A percentile compares a stretch with the other conserved stretches of the same genome.
Conservation (phyloP, 2,797 vertebrate species). For the Luscinia luscinia region DNA sequence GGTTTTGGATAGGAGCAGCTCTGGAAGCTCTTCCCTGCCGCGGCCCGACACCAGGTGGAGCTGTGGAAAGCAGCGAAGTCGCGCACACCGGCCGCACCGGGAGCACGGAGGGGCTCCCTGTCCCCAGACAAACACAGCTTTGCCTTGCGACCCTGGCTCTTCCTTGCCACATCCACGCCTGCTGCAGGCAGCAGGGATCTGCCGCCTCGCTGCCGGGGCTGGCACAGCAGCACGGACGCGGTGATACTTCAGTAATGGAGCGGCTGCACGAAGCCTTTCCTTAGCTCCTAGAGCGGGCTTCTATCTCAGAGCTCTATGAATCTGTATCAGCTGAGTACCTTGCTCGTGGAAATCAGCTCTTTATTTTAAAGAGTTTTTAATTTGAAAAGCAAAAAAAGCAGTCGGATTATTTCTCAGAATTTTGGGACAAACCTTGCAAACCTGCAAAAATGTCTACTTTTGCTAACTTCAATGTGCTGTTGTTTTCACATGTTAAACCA, state of each 20-base stretch:
- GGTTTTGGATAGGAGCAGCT: not conserved
- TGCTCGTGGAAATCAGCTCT: no score
- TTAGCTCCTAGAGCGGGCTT: not conserved
- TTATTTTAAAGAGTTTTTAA: no score
- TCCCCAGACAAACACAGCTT: fast-evolving
- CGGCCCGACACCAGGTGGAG: not conserved
- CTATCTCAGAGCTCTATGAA: no score
- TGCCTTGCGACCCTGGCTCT: not conserved
- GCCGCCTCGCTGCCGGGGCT: not conserved
- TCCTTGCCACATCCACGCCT: fast-evolving
- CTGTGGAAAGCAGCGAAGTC: fast-evolving
- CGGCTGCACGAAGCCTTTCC: not conserved
- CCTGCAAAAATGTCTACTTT: no score
- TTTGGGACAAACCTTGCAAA: no score
- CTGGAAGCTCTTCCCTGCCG: not conserved
- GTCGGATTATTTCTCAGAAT: no score
- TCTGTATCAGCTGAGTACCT: no score
- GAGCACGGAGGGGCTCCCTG: fast-evolving
- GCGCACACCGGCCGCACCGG: fast-evolving
- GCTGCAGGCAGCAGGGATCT: not conserved
- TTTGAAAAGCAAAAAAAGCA: no score
- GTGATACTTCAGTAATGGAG: not conserved
- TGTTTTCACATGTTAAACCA: no score
- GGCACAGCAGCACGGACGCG: fast-evolving
- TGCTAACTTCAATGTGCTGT: no score